These are phyloP conservation scores for Euglossa dilemma DNA, from an alignment of 1,140 invertebrate species.

Conservation along the genomic window DNA sequence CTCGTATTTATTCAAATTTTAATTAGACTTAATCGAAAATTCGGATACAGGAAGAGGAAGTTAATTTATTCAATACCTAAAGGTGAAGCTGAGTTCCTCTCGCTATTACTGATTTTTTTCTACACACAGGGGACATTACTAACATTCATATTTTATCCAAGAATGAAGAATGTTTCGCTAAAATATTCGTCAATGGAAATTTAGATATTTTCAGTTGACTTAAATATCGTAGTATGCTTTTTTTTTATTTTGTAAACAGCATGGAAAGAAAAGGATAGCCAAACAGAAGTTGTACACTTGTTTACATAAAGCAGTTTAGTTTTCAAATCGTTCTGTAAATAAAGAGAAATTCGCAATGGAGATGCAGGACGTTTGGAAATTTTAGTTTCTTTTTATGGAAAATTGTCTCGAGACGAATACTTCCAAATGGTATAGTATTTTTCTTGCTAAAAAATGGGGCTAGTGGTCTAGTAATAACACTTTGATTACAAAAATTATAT, in stretches of 20 bases:
- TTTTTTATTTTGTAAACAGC: neutral
- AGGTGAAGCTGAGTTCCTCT: neutral
- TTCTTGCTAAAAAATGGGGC: too few relatives aligned
- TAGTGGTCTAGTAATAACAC: neutral
- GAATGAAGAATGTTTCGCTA: neutral
- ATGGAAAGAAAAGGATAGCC: too few relatives aligned
- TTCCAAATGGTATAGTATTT: too few relatives aligned
- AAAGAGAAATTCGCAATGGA: neutral
- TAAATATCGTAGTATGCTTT: neutral
- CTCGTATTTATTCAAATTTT: too few relatives aligned
- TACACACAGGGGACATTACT: neutral
- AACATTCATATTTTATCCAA: neutral
- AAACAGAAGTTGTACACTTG: neutral
- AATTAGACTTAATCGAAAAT: too few relatives aligned
- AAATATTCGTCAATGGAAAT: neutral
- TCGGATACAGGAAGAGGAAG: neutral
- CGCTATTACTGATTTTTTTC: neutral
- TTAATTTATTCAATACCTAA: neutral
- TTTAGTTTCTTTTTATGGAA: neutral
- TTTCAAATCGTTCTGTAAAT: neutral
- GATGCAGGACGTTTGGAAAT: neutral
- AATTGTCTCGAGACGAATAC: neutral
- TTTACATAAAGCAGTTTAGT: neutral
- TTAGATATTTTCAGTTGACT: neutral
- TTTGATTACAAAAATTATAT: slow-evolving; percentile 13